Base-by-base conservation (phyloP, 92 coral and sea anemone genomes). In the Porites rus region DNA sequence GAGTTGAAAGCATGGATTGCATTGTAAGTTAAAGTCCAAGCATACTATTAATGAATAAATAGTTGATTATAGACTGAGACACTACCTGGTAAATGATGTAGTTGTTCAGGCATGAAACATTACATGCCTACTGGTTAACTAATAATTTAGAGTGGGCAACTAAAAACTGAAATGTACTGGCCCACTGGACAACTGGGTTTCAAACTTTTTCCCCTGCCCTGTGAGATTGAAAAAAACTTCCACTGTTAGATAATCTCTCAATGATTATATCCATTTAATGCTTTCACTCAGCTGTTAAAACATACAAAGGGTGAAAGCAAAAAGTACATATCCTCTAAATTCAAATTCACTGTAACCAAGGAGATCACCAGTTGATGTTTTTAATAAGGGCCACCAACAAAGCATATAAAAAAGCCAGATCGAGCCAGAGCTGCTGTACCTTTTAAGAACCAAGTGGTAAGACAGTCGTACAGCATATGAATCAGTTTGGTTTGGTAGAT, bases 151-250 rank as follows among this genome's bases (percentile, higher is more conserved):
- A 51, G 79, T 31, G 79, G 79, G 62, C 79, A 74, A 74, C 58
- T 74, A 10, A 73, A 73, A 73, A 4, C 77, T 31, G 78, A 8
- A 74, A 17, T 74, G 7, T 75, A 75, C 28, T 75, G 69, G 80
- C 80, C 65, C 80, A 76, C 38, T 76, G 81, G 81, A 69, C 52
- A 58, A 77, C 21, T 59, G 64, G 81, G 13, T 59, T 58, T 77
- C 67, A 56, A 77, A 19, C 3, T 51, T 77, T 77, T 77, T 77
- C 60, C 60, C 81, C 28, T 77, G 81, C 81, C 52, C 81, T 25
- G 81, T 16, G 77, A 28, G 31, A 28, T 28, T 28, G 19, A 65
- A 65, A 65, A 65, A 65, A 65, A 11, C 69, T 65, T 65, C 69
- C 69, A n/a, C 69, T 65, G 69, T 65, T 65, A 65, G 69, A 65